Conservation (phyloP, 2,888 invertebrate genomes). For the Trichopoda pennipes region DNA sequence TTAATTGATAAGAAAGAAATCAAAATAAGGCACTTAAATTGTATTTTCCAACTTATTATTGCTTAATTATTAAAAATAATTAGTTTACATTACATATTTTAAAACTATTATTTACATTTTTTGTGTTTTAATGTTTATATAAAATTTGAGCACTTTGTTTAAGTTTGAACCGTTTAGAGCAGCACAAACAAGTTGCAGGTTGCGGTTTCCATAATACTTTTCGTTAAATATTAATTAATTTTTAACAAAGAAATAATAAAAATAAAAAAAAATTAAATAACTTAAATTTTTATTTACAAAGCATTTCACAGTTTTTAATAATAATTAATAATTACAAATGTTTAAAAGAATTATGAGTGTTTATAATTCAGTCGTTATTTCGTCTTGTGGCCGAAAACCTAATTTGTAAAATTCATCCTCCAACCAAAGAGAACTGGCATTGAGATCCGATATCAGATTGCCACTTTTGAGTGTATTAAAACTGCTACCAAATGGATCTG, state of each 20-base stretch:
- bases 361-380: conserved; percentile 92
- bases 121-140: conserved; percentile 6
- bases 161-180: conserved; percentile 47
- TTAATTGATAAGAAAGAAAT: conserved; percentile 10
- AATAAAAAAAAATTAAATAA: conserved; percentile 17
- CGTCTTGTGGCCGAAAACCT: conserved; percentile 92
- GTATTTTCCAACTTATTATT: conserved; percentile 15
- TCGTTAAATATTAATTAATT: conserved; percentile 3
- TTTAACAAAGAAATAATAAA: not conserved
- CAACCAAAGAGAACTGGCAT: conserved; percentile 85
- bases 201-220: conserved; percentile 61
- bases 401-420: conserved; percentile 92
- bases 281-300: conserved; percentile 41
- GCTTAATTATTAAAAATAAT: conserved; percentile 3
- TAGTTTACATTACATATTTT: conserved; percentile 9
- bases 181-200: not conserved
- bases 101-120: conserved; percentile 53
- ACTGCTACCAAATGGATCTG: conserved; percentile 83
- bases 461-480: conserved; percentile 82
- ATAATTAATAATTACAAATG: not conserved
- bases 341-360: not conserved
- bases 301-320: conserved; percentile 43
- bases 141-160: conserved; percentile 64
- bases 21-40: conserved; percentile 42
- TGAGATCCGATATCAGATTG: conserved; percentile 80